Percentiles rank a stretch among this genome's conserved stretches.
Conservation (phyloP, 2,113 vertebrate genomes). For the Tragelaphus buxtoni region DNA sequence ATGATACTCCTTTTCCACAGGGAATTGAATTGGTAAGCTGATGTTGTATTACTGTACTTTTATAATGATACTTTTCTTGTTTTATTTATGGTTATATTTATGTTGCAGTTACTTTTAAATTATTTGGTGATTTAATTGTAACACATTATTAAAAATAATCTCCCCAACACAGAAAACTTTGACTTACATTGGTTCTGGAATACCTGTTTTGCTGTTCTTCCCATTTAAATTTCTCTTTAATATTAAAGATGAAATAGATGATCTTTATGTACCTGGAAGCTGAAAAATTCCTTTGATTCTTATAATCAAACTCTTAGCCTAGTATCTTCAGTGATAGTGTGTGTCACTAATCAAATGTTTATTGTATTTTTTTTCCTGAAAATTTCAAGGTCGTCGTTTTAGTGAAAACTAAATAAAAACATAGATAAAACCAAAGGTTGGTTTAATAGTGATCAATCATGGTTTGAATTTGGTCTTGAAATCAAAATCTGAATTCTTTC, state of each 20-base stretch:
- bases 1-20: conserved; percentile 96
- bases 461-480: conserved; percentile 16
- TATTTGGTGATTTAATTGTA: conserved; percentile 13
- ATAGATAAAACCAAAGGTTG: not conserved
- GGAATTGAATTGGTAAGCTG: conserved; percentile 97
- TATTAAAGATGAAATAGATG: conserved; percentile 23
- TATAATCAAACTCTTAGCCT: not conserved
- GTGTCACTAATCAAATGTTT: conserved; percentile 2
- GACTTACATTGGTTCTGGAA: not conserved
- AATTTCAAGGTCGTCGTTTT: not conserved
- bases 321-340: not conserved
- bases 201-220: not conserved
- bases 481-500: conserved; percentile 20
- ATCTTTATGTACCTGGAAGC: not conserved
- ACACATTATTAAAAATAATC: conserved; percentile 29
- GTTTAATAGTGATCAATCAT: not conserved
- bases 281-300: not conserved
- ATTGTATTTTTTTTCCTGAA: not conserved
- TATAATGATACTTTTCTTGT: conserved; percentile 25
- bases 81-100: conserved; percentile 9
- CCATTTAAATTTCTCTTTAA: not conserved
- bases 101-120: conserved; percentile 5
- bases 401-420: not conserved
- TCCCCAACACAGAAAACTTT: not conserved
- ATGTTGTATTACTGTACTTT: not conserved